These are phyloP conservation scores for Alligator mississippiensis DNA, from an alignment of 2,113 vertebrate species.

Conservation along the genomic window DNA sequence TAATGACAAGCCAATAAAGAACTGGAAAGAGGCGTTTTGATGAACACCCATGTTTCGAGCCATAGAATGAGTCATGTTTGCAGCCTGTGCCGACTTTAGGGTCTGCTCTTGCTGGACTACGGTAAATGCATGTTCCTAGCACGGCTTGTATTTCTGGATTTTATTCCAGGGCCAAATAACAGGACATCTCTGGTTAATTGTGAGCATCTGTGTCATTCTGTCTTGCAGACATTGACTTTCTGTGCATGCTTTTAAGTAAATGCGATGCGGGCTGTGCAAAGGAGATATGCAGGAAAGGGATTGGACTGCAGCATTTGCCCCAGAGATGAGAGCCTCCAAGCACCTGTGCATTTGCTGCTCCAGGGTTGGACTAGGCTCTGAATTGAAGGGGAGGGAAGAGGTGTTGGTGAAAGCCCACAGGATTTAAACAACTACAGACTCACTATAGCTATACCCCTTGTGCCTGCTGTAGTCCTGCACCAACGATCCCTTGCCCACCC, in stretches of 20 bases:
- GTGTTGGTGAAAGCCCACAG: background rate
- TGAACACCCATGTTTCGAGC: slow-evolving; percentile 1
- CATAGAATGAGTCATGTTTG: background rate
- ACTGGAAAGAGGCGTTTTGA: slow-evolving; percentile 21
- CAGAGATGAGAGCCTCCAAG: slow-evolving; percentile 28
- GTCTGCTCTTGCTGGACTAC: slow-evolving; percentile 23
- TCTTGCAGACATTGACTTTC: background rate
- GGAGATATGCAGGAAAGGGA: background rate
- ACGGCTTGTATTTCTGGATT: slow-evolving; percentile 1
- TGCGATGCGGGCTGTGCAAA: background rate
- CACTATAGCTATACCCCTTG: background rate
- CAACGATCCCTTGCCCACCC: background rate
- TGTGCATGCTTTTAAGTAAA: background rate
- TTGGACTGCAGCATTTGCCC: slow-evolving; percentile 7
- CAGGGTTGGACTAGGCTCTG: background rate
- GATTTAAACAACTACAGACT: background rate
- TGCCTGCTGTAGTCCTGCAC: background rate
- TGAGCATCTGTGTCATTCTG: rapidly evolving
- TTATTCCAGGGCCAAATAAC: background rate
- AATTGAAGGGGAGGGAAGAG: background rate
- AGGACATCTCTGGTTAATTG: background rate
- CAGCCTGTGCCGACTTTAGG: slow-evolving; percentile 16
- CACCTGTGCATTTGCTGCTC: background rate
- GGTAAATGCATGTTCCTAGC: background rate
- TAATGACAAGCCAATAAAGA: slow-evolving; percentile 66